Base-by-base conservation (phyloP, 2,888 invertebrate genomes). In the Pseudococcus jackbeardsleyi region DNA sequence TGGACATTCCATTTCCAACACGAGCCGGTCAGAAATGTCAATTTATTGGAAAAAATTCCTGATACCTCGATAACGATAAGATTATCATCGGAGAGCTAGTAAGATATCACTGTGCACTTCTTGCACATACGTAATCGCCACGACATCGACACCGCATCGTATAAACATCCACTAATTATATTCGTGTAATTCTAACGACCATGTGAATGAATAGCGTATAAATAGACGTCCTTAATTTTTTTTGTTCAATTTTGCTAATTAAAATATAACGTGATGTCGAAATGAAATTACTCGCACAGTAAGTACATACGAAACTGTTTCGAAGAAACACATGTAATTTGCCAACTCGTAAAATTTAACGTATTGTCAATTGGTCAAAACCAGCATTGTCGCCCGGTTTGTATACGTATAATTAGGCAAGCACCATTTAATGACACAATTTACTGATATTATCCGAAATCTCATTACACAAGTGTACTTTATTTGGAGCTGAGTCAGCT, bases 201-300 rank as follows among this genome's bases (percentile, higher is more conserved):
- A 26, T 79, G 42, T n/a, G 26, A 79, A 79, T 72, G 68, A 72
- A n/a, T 33, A 26, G 22, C 42, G 42, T 39, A 79, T 7, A 39
- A 79, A 79, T 42, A 79, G 42, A 79, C 15, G 79, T 79, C 79
- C 79, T 79, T 42, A 42, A 79, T 79, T 79, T 79, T 79, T 79
- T 42, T 8, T 15, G 26, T 79, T 79, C 42, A 79, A 79, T 79
- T 79, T 79, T 12, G 79, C 79, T 79, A 79, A 79, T 79, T 79
- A 79, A 79, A 79, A 39, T 79, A 79, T 79, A 79, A n/a, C 79
- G 79, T 79, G 42, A 72, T n/a, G 22, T 72, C 33, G 68, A 72
- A 72, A 72, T 33, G 68, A 72, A 72, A 26, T 26, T 72, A 33
- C 11, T 33, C 22, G 19, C 15, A 33, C 68, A 33, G 33, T 5